Evolutionary conservation across 2,888 invertebrate genomes (phyloP).

Genomic region (Trissolcus brochymenae): DNA sequence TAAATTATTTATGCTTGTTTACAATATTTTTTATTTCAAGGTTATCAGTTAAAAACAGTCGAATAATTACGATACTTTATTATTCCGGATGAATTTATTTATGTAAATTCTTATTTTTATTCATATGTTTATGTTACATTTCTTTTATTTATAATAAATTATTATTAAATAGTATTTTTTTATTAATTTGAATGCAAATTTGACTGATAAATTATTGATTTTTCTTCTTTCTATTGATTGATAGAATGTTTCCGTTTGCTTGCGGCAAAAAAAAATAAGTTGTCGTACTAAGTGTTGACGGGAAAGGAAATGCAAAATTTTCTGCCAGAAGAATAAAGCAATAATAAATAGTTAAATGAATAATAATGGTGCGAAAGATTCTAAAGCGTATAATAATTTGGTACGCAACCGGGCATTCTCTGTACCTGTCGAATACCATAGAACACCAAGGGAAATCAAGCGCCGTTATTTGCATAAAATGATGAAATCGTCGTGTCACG

Average conservation of each 20-base stretch:
- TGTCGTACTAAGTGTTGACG: conserved; percentile 10
- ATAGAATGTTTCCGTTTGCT: too few relatives aligned
- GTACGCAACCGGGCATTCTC: conserved; percentile 29
- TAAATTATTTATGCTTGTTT: too few relatives aligned
- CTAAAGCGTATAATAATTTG: conserved; percentile 44
- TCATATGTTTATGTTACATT: too few relatives aligned
- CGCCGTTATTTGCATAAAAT: conserved; percentile 76
- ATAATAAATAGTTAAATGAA: conserved; percentile 50
- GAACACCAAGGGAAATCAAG: conserved; percentile 76
- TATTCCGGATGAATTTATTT: too few relatives aligned
- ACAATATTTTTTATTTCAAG: too few relatives aligned
- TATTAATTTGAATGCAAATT: too few relatives aligned
- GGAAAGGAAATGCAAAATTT: conserved; percentile 8
- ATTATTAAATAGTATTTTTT: too few relatives aligned
- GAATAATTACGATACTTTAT: too few relatives aligned
- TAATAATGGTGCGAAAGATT: conserved; percentile 38
- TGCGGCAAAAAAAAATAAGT: conserved; percentile 3
- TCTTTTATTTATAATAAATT: too few relatives aligned
- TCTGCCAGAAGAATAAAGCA: conserved; percentile 22
- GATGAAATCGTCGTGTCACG: conserved; percentile 72
- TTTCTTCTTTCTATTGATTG: too few relatives aligned
- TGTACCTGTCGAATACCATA: conserved; percentile 54
- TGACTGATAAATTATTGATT: neutral
- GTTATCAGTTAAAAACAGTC: too few relatives aligned
- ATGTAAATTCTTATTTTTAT: too few relatives aligned